phyloP scores from a whole-genome alignment of 2,888 invertebrate genomes.

The Erpobdella octoculata region DNA sequence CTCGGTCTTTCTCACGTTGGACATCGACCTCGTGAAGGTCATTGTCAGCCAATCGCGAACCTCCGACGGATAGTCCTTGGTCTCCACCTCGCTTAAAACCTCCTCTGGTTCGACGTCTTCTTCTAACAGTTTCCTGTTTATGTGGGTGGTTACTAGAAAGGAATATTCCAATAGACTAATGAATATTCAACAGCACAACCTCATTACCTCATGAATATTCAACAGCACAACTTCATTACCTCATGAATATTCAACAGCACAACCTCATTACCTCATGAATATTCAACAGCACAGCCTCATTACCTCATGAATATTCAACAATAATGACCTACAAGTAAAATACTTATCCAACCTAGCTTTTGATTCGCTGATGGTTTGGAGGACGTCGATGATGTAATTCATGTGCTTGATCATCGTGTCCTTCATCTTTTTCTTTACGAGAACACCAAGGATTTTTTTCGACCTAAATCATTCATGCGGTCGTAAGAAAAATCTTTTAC shows the following conservation, averaged over 20 bases:
- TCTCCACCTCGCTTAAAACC: conserved; percentile 25
- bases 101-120: conserved; percentile 23
- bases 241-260: no score
- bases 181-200: no score
- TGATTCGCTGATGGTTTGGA: conserved; percentile 12
- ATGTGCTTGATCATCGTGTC: conserved; percentile 23
- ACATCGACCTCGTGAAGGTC: conserved; percentile 71
- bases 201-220: no score
- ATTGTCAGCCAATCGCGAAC: conserved; percentile 84
- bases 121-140: conserved; percentile 18
- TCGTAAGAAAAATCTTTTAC: no score
- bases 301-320: not conserved
- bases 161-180: no score
- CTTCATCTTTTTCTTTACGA: conserved; percentile 22
- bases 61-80: conserved; percentile 24
- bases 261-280: no score
- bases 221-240: no score
- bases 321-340: no score
- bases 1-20: conserved; percentile 49
- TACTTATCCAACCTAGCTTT: conserved; percentile 15
- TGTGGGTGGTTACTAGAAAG: no score
- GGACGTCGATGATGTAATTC: conserved; percentile 18
- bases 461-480: no score
- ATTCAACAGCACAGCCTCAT: no score
- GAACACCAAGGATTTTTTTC: conserved; percentile 11